Conservation (phyloP, 2,113 vertebrate species). For the Puffinus mauretanicus region DNA sequence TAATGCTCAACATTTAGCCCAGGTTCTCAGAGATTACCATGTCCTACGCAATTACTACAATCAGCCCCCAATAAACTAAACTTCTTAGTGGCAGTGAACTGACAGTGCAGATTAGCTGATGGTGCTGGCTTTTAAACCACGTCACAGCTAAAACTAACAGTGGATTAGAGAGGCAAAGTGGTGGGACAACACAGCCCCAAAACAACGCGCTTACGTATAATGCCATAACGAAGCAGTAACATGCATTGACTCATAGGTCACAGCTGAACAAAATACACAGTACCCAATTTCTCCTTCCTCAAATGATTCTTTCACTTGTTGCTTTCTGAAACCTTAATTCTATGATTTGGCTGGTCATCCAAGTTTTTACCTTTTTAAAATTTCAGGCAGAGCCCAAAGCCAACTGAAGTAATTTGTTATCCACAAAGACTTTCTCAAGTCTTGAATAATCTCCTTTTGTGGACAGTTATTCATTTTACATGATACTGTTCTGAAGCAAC, state of each 20-base stretch:
- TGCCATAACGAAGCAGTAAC: not conserved
- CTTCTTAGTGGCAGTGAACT: not conserved
- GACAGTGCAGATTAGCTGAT: not conserved
- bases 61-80: not conserved
- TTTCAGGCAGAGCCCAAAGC: not conserved
- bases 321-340: not conserved
- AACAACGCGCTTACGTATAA: accelerated
- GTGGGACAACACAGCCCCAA: not conserved
- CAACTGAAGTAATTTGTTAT: not conserved
- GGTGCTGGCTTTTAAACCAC: not conserved
- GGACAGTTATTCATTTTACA: slow-evolving; percentile 6
- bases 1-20: accelerated
- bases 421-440: not conserved
- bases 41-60: not conserved
- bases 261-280: not conserved
- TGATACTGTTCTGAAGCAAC: not conserved
- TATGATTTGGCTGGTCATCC: not conserved
- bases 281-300: not conserved
- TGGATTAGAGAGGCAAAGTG: not conserved
- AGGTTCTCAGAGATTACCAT: not conserved
- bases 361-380: not conserved
- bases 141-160: not conserved
- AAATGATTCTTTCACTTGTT: not conserved
- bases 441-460: not conserved
- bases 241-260: not conserved